phyloP scores from a whole-genome alignment of 2,888 invertebrate species.

The Protophormia terraenovae region DNA sequence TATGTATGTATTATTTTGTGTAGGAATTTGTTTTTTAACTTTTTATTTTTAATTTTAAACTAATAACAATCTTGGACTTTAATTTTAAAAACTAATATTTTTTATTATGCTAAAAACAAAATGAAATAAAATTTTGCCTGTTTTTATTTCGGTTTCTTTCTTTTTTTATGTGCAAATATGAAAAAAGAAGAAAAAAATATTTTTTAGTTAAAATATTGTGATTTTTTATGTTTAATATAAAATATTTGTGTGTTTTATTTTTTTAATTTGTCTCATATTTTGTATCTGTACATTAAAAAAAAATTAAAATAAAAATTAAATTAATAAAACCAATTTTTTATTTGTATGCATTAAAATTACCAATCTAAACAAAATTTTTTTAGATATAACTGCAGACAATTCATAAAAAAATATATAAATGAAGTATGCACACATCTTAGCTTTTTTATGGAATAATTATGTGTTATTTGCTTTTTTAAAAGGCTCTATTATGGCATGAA shows the following conservation, averaged over 20 bases:
- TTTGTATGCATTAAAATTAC: too few relatives aligned
- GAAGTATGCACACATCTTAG: too few relatives aligned
- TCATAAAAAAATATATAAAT: too few relatives aligned
- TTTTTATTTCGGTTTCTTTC: not conserved
- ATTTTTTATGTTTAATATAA: conserved; percentile 58
- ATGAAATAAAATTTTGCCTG: not conserved
- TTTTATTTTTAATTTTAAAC: conserved; percentile 14
- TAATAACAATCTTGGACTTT: not conserved
- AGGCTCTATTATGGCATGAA: too few relatives aligned
- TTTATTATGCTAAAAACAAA: not conserved
- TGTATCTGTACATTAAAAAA: conserved; percentile 60
- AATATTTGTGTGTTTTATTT: conserved; percentile 40
- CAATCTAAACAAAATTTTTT: too few relatives aligned
- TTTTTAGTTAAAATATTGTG: conserved; percentile 65
- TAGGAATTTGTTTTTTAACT: conserved; percentile 4
- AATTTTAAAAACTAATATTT: not conserved
- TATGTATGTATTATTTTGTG: conserved; percentile 31
- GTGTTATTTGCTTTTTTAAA: too few relatives aligned
- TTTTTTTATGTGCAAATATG: conserved; percentile 17
- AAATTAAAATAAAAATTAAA: conserved; percentile 46
- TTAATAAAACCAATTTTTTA: conserved; percentile 38
- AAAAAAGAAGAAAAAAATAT: conserved; percentile 3
- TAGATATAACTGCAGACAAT: not conserved
- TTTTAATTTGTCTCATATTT: conserved; percentile 52
- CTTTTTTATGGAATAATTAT: too few relatives aligned